Conservation (phyloP, 2,797 vertebrate species). For the Naso thynnoides region DNA sequence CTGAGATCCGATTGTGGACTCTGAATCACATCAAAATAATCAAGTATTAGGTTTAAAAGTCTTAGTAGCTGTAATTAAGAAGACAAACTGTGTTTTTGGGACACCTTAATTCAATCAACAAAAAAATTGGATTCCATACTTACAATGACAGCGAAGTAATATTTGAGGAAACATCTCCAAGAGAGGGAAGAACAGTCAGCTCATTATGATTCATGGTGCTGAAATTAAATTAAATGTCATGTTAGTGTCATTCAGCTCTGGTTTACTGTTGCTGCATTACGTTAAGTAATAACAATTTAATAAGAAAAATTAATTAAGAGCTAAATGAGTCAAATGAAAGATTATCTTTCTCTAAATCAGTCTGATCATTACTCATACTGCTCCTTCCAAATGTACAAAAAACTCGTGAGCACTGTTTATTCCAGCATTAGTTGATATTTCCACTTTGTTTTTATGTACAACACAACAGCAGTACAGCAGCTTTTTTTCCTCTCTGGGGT, state of each 20-base stretch:
- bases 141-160: slow-evolving; percentile 93
- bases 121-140: slow-evolving; percentile 82
- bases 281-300: background rate
- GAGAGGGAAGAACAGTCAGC: slow-evolving; percentile 89
- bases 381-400: accelerated
- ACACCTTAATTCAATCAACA: background rate
- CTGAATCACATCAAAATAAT: slow-evolving; percentile 74
- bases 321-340: too few relatives aligned
- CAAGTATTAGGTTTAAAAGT: slow-evolving; percentile 2
- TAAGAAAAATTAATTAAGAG: too few relatives aligned
- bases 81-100: background rate
- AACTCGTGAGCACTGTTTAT: background rate
- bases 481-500: accelerated
- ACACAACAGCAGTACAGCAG: too few relatives aligned
- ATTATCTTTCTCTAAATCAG: background rate
- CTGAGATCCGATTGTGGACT: slow-evolving; percentile 92
- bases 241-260: too few relatives aligned
- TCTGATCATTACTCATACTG: background rate
- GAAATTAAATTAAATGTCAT: slow-evolving; percentile 55
- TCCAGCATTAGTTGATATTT: background rate
- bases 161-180: slow-evolving; percentile 92
- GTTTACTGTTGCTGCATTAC: too few relatives aligned
- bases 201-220: slow-evolving; percentile 98
- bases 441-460: too few relatives aligned
- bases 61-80: background rate